Base-by-base conservation (phyloP, 2,113 vertebrate genomes). In the Plecturocebus donacophilus region DNA sequence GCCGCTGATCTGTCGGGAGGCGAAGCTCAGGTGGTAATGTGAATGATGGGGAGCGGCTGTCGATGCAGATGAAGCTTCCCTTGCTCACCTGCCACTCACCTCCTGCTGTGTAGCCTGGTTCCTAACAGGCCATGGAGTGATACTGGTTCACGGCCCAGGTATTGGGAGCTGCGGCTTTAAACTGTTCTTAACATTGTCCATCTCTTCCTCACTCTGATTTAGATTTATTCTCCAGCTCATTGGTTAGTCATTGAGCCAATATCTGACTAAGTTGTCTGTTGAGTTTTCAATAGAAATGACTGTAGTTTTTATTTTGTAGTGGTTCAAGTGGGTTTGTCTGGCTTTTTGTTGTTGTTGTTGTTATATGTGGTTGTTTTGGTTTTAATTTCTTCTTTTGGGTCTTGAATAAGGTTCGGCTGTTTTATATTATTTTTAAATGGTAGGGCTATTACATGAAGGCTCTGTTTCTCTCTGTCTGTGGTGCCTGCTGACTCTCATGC, bases 401-500 rank as follows among this genome's bases (percentile, higher is more conserved):
- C 38, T 87, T 77, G 70, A n/a, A 56, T 92, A 42, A 54, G 21
- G 21, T 54, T 40, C 10, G 71, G 17, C 47, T 32, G 27, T 84
- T 73, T 27, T 35, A 76, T 54, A 47, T 40, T 68, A 5, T 49
- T 52, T 80, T 95, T 64, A 83, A 80, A 85, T 80, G 38, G 32
- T 85, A 61, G 21, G 17, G 83, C 82, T 87, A 0, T 91, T 38
- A 23, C 23, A 32, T 19, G 40, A 91, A 89, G 87, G 87, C 87
- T 45, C 0, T 0, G 13, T 56, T 70, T 82, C 21, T 70, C 52
- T 64, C 14, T 47, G 47, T 20, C 30, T 2, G 5, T 42, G 4
- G 16, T 25, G 3, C 38, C 0, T 0, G 0, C 8, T 14, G 19
- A n/a, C 32, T 45, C 23, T 56, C 11, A 8, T 13, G 17, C 38